phyloP scores from a whole-genome alignment of 2,797 vertebrate genomes.

The Myotis pilosus region DNA sequence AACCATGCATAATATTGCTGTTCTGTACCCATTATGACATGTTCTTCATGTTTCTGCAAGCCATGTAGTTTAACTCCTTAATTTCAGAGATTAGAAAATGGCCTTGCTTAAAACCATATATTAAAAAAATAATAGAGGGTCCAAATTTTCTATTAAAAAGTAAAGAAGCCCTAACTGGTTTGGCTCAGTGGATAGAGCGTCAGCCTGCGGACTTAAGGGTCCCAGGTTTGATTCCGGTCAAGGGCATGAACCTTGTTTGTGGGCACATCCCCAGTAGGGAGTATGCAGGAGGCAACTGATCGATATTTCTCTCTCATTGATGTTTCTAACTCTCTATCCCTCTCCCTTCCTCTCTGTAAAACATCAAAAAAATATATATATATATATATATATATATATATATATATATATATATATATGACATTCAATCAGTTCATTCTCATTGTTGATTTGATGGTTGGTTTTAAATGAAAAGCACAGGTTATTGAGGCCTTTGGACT shows the following conservation, averaged over 20 bases:
- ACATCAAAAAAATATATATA: no score
- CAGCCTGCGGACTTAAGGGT: no score
- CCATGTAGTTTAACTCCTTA: not conserved
- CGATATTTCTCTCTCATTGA: no score
- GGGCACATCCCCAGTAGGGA: no score
- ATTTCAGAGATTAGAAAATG: not conserved
- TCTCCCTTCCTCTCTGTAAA: no score
- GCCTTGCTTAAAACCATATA: not conserved
- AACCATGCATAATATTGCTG: not conserved
- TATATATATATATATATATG: no score
- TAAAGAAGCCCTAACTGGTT: not conserved
- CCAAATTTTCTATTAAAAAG: not conserved
- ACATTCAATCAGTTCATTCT: not conserved
- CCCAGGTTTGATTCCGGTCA: no score
- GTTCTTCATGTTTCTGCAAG: not conserved
- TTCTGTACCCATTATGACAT: not conserved
- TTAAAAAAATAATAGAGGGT: not conserved
- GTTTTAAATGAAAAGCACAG: not conserved
- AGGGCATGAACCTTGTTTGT: no score
- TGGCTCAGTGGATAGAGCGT: no score
- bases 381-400: no score
- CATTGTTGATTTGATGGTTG: not conserved
- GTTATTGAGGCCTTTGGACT: not conserved
- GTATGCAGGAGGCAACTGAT: no score
- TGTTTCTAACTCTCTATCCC: no score